These are phyloP conservation scores for Drosophila sordidapex DNA, from an alignment of 2,888 invertebrate genomes.

Conservation along the genomic window DNA sequence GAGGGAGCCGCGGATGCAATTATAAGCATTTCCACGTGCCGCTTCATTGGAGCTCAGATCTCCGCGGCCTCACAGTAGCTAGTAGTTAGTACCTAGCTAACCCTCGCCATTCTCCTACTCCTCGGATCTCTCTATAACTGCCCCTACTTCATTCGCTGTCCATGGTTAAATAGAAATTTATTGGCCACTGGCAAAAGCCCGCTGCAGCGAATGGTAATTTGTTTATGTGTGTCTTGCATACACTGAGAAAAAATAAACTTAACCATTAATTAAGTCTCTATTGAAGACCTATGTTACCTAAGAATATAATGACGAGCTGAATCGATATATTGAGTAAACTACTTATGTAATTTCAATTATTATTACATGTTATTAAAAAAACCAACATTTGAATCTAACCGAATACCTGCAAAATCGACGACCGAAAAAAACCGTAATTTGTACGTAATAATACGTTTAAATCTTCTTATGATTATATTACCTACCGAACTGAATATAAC, in stretches of 20 bases:
- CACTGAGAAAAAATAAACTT: slow-evolving; percentile 42
- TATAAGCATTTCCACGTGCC: slow-evolving; percentile 80
- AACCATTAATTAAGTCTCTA: slow-evolving; percentile 12
- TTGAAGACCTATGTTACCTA: background rate
- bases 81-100: slow-evolving; percentile 24
- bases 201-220: slow-evolving; percentile 45
- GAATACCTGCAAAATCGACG: background rate
- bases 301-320: background rate
- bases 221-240: slow-evolving; percentile 20
- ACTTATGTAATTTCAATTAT: background rate
- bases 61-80: slow-evolving; percentile 56
- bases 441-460: background rate
- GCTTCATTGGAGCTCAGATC: slow-evolving; percentile 70
- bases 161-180: slow-evolving; percentile 75
- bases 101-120: background rate
- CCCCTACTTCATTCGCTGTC: slow-evolving; percentile 32
- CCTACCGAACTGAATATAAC: background rate
- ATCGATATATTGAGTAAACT: background rate
- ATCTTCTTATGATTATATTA: background rate
- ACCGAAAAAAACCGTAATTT: background rate
- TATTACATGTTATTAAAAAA: background rate
- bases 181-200: slow-evolving; percentile 71
- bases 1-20: slow-evolving; percentile 72
- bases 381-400: background rate
- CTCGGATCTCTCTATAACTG: background rate